A percentile compares a stretch with the other conserved stretches of the same genome.
Conservation (phyloP, 2,113 vertebrate genomes). For the Zapornia atra region DNA sequence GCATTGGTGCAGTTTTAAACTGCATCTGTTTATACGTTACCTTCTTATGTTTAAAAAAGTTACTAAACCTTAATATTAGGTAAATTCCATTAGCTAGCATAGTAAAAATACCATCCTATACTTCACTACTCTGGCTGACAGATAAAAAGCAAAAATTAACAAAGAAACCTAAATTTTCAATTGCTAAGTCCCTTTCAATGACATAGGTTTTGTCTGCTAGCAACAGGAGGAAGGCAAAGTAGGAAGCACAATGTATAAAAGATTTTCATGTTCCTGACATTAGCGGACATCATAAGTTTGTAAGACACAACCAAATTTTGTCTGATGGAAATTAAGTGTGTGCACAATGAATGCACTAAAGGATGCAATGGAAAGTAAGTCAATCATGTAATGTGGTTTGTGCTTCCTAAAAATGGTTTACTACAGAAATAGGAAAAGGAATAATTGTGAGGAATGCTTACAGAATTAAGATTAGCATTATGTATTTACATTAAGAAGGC, state of each 20-base stretch:
- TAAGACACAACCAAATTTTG: background rate
- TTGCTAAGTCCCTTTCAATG: background rate
- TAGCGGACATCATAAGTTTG: background rate
- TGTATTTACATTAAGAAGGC: background rate
- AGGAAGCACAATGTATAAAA: background rate
- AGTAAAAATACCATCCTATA: background rate
- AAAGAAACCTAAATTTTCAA: background rate
- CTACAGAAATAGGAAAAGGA: background rate
- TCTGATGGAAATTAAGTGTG: background rate
- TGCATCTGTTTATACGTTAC: background rate
- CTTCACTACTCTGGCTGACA: background rate
- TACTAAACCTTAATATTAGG: background rate
- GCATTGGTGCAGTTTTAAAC: background rate
- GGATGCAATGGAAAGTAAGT: background rate
- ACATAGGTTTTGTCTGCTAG: background rate
- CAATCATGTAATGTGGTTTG: rapidly evolving
- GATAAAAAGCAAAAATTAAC: background rate
- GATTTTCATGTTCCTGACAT: background rate
- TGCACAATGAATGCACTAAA: background rate
- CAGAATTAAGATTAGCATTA: background rate
- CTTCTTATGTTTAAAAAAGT: background rate
- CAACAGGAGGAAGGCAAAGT: background rate
- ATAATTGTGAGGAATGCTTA: background rate
- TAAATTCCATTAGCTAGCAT: background rate
- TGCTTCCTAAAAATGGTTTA: background rate